phyloP scores from a whole-genome alignment of 1,140 invertebrate species.

The Leptestheria dahalacensis region DNA sequence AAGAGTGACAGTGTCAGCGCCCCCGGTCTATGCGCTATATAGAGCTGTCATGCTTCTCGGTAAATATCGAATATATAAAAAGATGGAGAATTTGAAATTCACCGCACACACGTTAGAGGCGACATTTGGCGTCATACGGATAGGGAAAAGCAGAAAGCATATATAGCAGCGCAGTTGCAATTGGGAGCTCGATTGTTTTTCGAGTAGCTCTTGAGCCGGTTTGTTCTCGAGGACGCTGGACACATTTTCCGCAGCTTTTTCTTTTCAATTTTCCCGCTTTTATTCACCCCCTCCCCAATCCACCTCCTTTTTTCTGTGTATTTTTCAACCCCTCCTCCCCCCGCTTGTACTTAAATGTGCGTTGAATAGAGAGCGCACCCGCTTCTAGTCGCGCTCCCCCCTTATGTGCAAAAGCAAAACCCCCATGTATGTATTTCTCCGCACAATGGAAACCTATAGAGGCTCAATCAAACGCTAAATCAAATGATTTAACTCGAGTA shows the following conservation, averaged over 20 bases:
- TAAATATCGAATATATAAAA: background rate
- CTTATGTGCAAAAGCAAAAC: too few species aligned
- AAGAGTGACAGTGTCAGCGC: background rate
- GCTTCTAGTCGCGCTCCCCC: too few species aligned
- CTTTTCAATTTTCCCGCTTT: background rate
- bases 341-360: too few species aligned
- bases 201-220: background rate
- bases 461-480: too few species aligned
- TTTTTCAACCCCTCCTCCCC: too few species aligned
- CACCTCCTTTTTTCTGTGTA: too few species aligned
- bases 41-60: background rate
- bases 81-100: background rate
- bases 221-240: background rate
- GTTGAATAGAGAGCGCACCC: too few species aligned
- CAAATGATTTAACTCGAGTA: too few species aligned
- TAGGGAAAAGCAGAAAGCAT: background rate
- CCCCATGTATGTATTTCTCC: too few species aligned
- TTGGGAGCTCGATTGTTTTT: background rate
- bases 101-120: background rate
- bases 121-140: background rate
- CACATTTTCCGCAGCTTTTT: background rate
- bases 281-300: background rate
- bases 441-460: too few species aligned
- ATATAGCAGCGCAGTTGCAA: background rate
- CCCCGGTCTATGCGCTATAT: background rate